These are phyloP conservation scores for Sitobion miscanthi DNA, from an alignment of 1,140 invertebrate species.

Conservation along the genomic window DNA sequence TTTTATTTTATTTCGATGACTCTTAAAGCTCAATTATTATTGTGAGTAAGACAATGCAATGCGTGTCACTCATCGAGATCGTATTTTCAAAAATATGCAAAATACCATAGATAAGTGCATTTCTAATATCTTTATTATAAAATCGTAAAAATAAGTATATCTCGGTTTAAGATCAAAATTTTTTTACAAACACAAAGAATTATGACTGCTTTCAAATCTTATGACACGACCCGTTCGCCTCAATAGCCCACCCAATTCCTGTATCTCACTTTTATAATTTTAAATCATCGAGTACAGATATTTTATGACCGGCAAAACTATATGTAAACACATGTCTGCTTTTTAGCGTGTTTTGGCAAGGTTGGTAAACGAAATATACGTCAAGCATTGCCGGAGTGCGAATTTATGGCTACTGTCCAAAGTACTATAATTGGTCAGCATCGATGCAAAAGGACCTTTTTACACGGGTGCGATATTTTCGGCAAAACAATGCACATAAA, in stretches of 20 bases:
- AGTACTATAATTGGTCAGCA: conserved; percentile 51
- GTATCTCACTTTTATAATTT: neutral
- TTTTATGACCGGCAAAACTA: neutral
- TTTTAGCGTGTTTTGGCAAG: conserved; percentile 41
- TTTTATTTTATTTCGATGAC: neutral
- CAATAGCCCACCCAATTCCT: neutral
- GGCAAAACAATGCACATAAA: neutral
- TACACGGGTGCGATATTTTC: conserved; percentile 43
- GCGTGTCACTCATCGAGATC: neutral
- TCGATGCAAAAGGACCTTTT: conserved; percentile 49
- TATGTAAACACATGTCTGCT: conserved; percentile 36
- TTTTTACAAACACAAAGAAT: neutral
- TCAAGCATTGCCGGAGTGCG: conserved; percentile 47
- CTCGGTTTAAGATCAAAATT: neutral
- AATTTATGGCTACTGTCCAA: conserved; percentile 42
- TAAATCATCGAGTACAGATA: neutral
- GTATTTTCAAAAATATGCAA: neutral
- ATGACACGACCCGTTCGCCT: neutral
- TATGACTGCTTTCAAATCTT: neutral
- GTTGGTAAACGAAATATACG: conserved; percentile 38
- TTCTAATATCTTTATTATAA: neutral
- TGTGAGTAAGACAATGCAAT: neutral
- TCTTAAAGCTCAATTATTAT: neutral
- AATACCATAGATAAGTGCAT: neutral
- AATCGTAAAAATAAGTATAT: neutral